These are phyloP conservation scores for Stomorhina lunata DNA, from an alignment of 2,888 invertebrate genomes.

Conservation along the genomic window DNA sequence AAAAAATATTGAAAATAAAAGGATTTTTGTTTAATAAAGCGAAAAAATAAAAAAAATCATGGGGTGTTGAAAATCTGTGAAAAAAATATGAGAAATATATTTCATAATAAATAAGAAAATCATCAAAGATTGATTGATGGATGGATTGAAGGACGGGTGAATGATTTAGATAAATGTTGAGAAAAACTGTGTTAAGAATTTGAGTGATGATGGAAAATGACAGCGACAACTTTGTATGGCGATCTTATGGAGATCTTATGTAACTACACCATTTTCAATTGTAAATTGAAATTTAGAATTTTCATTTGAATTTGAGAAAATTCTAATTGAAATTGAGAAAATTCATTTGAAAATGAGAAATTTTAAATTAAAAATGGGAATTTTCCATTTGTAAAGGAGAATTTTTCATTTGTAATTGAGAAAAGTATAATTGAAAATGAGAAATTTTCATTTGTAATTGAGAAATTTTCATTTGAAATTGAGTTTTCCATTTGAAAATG, in stretches of 20 bases:
- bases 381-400: too few relatives aligned
- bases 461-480: too few relatives aligned
- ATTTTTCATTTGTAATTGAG: too few relatives aligned
- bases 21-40: constrained; percentile 37
- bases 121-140: constrained; percentile 38
- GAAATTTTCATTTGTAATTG: too few relatives aligned
- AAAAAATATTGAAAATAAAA: constrained; percentile 26
- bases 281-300: too few relatives aligned
- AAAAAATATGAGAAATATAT: constrained; percentile 12
- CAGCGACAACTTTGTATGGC: neutral
- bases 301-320: too few relatives aligned
- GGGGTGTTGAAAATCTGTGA: constrained; percentile 32
- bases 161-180: neutral
- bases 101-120: constrained; percentile 31
- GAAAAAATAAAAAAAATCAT: neutral
- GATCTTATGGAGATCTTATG: neutral
- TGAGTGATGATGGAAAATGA: constrained; percentile 34
- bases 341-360: too few relatives aligned
- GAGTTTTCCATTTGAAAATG: too few relatives aligned
- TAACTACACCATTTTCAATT: too few relatives aligned
- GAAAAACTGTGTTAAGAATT: neutral
- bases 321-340: too few relatives aligned
- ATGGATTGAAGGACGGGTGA: neutral
- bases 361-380: too few relatives aligned
- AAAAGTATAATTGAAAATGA: too few relatives aligned